phyloP scores from a whole-genome alignment of 2,113 vertebrate genomes.

The Marmota flaviventris region DNA sequence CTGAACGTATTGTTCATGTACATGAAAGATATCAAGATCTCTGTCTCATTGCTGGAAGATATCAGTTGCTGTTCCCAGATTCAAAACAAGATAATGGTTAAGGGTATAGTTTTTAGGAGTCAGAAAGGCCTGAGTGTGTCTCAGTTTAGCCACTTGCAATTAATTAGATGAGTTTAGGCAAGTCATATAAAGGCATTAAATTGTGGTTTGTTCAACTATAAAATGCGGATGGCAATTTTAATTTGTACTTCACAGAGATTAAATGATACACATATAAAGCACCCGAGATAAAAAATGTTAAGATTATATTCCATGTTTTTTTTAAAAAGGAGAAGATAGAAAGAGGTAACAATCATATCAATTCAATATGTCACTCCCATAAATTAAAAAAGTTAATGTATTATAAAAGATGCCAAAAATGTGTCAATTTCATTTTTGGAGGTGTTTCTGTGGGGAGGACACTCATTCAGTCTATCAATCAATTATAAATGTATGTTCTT shows the following conservation, averaged over 20 bases:
- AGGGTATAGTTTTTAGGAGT: neutral
- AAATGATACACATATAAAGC: neutral
- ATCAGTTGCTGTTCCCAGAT: neutral
- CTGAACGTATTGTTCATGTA: neutral
- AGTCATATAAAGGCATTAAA: neutral
- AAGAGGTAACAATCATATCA: neutral
- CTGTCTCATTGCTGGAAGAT: neutral
- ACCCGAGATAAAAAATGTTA: neutral
- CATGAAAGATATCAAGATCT: neutral
- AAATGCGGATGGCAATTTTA: conserved; percentile 5
- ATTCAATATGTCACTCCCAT: neutral
- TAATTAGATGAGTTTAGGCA: neutral
- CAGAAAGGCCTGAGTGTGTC: neutral
- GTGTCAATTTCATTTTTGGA: neutral
- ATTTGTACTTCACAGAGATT: neutral
- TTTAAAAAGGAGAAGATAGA: neutral
- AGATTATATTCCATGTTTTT: neutral
- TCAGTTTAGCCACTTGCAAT: neutral
- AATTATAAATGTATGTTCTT: neutral
- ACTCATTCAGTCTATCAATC: neutral
- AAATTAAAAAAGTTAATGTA: neutral
- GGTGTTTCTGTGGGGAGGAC: neutral
- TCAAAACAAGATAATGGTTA: neutral
- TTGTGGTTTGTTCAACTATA: conserved; percentile 42
- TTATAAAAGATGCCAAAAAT: neutral